phyloP scores from a whole-genome alignment of 2,797 vertebrate genomes.

The Falco cherrug region DNA sequence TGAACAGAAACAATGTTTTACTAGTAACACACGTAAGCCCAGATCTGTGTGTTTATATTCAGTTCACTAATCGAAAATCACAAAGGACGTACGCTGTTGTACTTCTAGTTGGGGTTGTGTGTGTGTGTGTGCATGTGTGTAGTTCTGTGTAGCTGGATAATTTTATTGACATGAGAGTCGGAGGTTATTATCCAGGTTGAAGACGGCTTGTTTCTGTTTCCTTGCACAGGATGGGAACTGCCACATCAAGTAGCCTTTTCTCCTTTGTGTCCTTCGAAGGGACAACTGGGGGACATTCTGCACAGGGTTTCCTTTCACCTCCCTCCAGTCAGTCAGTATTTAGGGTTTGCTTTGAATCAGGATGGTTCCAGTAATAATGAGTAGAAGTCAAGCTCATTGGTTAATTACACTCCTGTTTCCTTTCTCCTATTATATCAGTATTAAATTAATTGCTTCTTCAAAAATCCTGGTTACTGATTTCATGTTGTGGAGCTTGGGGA shows the following conservation, averaged over 20 bases:
- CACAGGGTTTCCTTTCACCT: neutral
- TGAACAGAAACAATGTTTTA: neutral
- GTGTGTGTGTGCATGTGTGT: neutral
- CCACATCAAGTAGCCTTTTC: neutral
- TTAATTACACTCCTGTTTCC: neutral
- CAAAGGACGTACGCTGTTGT: accelerated
- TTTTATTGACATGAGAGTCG: neutral
- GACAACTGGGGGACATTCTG: neutral
- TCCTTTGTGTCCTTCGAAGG: neutral
- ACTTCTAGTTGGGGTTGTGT: neutral
- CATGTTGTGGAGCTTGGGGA: neutral
- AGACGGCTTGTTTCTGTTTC: neutral
- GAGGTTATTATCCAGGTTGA: neutral
- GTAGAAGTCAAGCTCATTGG: neutral
- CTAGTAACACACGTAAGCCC: neutral
- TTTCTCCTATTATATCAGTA: neutral
- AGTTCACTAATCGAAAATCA: neutral
- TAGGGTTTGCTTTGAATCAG: neutral
- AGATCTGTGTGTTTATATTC: neutral
- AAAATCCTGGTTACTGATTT: neutral
- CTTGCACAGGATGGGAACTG: neutral
- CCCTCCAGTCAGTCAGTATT: neutral
- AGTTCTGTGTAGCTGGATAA: neutral
- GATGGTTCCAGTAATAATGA: neutral
- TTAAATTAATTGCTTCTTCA: neutral